Evolutionary conservation across 2,797 vertebrate genomes (phyloP).

Genomic region (Picus viridis): DNA sequence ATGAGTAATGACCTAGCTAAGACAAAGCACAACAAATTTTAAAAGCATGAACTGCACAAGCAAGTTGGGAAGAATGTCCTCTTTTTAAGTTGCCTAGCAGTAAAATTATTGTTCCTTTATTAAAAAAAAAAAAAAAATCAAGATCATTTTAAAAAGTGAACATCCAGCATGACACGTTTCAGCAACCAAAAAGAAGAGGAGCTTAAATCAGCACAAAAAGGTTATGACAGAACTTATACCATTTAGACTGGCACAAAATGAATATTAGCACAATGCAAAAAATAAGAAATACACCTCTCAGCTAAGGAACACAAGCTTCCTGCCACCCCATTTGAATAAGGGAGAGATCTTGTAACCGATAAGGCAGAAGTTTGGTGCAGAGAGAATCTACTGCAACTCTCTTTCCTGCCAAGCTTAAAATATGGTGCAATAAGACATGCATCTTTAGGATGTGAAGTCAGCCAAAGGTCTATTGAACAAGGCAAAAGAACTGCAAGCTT

Average conservation of each 20-base stretch:
- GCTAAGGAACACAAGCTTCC: neutral
- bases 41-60: neutral
- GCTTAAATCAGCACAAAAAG: neutral
- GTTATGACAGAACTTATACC: neutral
- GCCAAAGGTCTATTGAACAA: conserved; percentile 54
- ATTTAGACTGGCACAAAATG: neutral
- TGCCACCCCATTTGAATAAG: neutral
- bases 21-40: neutral
- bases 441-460: conserved; percentile 58
- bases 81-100: neutral
- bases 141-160: neutral
- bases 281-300: neutral
- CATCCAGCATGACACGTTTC: neutral
- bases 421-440: conserved; percentile 24
- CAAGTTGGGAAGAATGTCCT: neutral
- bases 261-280: neutral
- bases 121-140: neutral
- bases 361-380: conserved; percentile 33
- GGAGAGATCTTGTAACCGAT: neutral
- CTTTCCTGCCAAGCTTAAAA: conserved; percentile 61
- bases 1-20: neutral
- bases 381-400: conserved; percentile 60
- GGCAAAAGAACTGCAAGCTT: conserved; percentile 46
- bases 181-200: neutral
- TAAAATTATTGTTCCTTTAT: too few relatives aligned